Evolutionary conservation across 2,888 invertebrate genomes (phyloP).

Genomic region (Himalopsyche anomala): DNA sequence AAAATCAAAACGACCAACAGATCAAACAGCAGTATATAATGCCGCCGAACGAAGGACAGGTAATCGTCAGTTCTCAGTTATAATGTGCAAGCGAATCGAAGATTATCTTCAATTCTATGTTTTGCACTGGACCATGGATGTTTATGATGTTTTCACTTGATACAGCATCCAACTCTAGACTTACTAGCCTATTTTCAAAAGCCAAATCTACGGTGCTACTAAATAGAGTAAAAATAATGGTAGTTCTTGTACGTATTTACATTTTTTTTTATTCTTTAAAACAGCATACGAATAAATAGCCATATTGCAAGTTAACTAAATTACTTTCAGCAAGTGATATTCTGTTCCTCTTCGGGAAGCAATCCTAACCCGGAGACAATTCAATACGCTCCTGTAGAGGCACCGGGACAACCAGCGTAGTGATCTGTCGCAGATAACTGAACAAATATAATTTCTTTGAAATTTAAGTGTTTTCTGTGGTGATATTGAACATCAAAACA

Average conservation of each 20-base stretch:
- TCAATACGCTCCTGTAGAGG: constrained; percentile 63
- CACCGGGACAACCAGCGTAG: constrained; percentile 62
- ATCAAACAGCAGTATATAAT: constrained; percentile 63
- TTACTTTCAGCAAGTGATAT: constrained; percentile 60
- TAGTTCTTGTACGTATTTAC: no score
- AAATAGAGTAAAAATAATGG: no score
- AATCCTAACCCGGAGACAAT: constrained; percentile 51
- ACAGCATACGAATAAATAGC: background rate
- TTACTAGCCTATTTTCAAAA: no score
- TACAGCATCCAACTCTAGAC: no score
- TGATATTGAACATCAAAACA: background rate
- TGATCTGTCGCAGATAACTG: background rate
- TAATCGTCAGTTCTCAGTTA: constrained; percentile 43
- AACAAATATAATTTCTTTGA: background rate
- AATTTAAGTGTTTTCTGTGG: constrained; percentile 12
- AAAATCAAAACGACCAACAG: constrained; percentile 52
- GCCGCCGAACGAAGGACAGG: constrained; percentile 60
- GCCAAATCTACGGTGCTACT: no score
- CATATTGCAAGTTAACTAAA: background rate
- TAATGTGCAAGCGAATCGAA: background rate
- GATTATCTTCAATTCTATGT: no score
- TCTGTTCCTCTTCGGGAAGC: constrained; percentile 59
- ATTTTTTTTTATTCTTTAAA: no score
- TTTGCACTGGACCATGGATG: no score
- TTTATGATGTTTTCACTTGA: no score